Evolutionary conservation across 2,888 invertebrate genomes (phyloP).

Genomic region (Trachelus troglodyta): DNA sequence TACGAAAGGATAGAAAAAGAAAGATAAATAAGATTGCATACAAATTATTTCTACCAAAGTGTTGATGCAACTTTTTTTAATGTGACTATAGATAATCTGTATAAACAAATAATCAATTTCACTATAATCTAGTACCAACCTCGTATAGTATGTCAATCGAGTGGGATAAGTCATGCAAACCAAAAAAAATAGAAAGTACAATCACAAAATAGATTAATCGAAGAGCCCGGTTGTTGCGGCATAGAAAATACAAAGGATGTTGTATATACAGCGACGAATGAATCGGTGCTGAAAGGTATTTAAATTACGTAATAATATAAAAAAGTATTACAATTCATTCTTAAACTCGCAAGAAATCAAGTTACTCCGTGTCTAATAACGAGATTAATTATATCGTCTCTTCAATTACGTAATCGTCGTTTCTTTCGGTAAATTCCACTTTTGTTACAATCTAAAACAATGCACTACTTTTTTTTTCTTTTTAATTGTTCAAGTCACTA

Average conservation of each 20-base stretch:
- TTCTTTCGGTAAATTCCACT: not conserved
- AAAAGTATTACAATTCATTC: not conserved
- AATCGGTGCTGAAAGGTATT: not conserved
- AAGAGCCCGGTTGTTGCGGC: not conserved
- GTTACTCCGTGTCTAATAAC: not conserved
- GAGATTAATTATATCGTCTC: not conserved
- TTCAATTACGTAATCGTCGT: not conserved
- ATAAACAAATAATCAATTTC: not conserved
- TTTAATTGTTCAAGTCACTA: not conserved
- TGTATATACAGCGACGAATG: not conserved
- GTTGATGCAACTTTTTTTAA: not conserved
- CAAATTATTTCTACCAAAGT: not conserved
- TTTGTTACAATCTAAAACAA: not conserved
- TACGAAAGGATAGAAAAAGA: not conserved
- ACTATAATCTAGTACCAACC: constrained; percentile 23
- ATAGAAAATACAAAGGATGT: not conserved
- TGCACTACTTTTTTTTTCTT: not conserved
- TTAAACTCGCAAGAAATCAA: not conserved
- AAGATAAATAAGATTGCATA: not conserved
- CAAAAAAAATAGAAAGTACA: constrained; percentile 20
- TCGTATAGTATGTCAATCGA: constrained; percentile 15
- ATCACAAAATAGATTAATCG: not conserved
- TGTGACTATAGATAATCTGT: not conserved
- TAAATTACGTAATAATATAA: not conserved
- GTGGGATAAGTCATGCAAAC: constrained; percentile 21